Evolutionary conservation across 2,113 vertebrate species (phyloP).

Genomic region (Nesoenas mayeri): DNA sequence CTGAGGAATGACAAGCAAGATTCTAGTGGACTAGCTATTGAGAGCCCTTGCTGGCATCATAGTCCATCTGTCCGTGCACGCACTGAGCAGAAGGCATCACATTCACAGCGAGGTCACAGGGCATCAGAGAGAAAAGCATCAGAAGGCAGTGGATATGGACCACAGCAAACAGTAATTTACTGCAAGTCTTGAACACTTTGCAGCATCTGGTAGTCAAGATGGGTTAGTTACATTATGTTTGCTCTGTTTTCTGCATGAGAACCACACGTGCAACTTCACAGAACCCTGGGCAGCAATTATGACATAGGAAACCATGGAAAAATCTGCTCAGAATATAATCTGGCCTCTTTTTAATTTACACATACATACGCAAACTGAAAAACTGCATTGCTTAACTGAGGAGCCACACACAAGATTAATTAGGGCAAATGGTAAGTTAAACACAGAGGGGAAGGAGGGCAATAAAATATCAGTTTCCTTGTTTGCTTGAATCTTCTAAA

Average conservation of each 20-base stretch:
- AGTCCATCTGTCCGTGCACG: slow-evolving; percentile 14
- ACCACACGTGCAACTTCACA: not conserved
- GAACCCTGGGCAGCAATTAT: not conserved
- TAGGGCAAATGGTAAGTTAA: slow-evolving; percentile 3
- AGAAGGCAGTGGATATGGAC: not conserved
- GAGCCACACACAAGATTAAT: not conserved
- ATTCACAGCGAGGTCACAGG: slow-evolving; percentile 5
- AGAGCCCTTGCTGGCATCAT: not conserved
- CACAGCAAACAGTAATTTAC: not conserved
- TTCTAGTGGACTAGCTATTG: not conserved
- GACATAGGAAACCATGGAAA: not conserved
- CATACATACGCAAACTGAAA: not conserved
- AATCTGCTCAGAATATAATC: not conserved
- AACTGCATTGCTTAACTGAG: not conserved
- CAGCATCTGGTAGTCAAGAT: slow-evolving; percentile 39
- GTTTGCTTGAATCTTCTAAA: not conserved
- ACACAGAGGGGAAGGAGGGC: not conserved
- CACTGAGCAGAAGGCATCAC: not conserved
- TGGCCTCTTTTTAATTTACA: not conserved
- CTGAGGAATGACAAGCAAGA: not conserved
- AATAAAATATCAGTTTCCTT: not conserved
- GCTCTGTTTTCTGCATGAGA: slow-evolving; percentile 27
- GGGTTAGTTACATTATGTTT: slow-evolving; percentile 12
- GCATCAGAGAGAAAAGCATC: not conserved
- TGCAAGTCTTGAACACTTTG: not conserved